Evolutionary conservation across 2,113 vertebrate genomes (phyloP).

Genomic region (Platichthys flesus): DNA sequence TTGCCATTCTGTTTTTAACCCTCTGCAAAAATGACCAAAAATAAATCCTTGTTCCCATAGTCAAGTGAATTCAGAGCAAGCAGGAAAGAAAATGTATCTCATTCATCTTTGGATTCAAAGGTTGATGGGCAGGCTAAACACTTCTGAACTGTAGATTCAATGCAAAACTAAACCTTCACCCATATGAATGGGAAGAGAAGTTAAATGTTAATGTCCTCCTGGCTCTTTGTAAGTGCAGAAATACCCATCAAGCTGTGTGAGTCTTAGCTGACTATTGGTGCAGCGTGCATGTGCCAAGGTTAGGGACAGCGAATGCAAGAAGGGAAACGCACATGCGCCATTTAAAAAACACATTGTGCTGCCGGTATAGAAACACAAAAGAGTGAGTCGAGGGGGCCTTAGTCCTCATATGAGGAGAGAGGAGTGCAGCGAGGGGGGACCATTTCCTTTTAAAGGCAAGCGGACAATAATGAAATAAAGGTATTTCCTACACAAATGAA

Average conservation of each 20-base stretch:
- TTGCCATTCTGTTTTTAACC: conserved; percentile 26
- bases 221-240: conserved; percentile 56
- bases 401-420: conserved; percentile 30
- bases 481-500: conserved; percentile 58
- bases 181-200: conserved; percentile 66
- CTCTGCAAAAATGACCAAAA: conserved; percentile 52
- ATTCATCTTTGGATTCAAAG: conserved; percentile 48
- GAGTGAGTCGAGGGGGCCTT: conserved; percentile 33
- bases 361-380: conserved; percentile 47
- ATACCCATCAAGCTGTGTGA: conserved; percentile 42
- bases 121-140: conserved; percentile 31
- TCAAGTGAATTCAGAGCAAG: conserved; percentile 50
- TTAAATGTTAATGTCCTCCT: conserved; percentile 67
- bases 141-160: conserved; percentile 53
- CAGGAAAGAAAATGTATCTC: conserved; percentile 26
- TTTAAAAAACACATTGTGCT: conserved; percentile 67
- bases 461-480: conserved; percentile 61
- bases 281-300: conserved; percentile 69
- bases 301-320: conserved; percentile 43
- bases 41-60: conserved; percentile 41
- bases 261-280: conserved; percentile 41
- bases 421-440: neutral
- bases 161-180: conserved; percentile 68
- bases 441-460: conserved; percentile 42
- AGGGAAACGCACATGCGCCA: conserved; percentile 42